Percentiles rank a stretch among this genome's conserved stretches.
phyloP scores from a whole-genome alignment of 1,140 invertebrate species.

The Tigriopus japonicus region DNA sequence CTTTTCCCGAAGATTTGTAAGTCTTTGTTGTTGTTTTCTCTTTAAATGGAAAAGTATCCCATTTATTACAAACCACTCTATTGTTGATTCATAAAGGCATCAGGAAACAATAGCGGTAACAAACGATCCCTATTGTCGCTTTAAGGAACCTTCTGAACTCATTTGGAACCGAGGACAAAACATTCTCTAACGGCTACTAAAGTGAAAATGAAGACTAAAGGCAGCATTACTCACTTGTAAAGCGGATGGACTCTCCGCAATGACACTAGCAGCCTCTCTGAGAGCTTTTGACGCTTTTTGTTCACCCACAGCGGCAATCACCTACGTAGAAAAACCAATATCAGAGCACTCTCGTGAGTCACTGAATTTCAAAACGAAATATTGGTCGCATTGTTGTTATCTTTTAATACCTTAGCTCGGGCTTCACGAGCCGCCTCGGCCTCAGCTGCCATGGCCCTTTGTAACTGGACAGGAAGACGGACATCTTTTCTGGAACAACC shows the following conservation, averaged over 20 bases:
- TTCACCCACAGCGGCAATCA: conserved; percentile 23
- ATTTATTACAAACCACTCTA: no score
- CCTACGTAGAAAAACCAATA: not conserved
- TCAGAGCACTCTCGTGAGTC: no score
- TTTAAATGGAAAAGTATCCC: no score
- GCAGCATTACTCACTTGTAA: conserved; percentile 25
- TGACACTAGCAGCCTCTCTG: conserved; percentile 31
- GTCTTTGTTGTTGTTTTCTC: no score
- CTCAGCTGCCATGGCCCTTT: conserved; percentile 36
- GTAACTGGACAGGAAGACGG: conserved; percentile 23
- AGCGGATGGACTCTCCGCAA: conserved; percentile 22
- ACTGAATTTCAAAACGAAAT: no score
- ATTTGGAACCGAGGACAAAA: no score
- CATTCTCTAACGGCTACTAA: not conserved
- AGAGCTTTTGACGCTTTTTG: conserved; percentile 30
- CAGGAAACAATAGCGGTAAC: no score
- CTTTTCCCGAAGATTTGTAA: no score
- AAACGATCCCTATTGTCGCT: no score
- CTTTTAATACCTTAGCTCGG: not conserved
- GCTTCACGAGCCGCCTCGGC: conserved; percentile 23
- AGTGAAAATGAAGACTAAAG: not conserved
- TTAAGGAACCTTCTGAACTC: no score
- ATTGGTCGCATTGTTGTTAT: no score
- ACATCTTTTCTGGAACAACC: not conserved
- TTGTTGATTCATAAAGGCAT: no score